Percentiles rank a stretch among this genome's conserved stretches.
phyloP scores from a whole-genome alignment of 30 jellyfish, hydroid and myxozoan genomes.

The Aurelia sp. region DNA sequence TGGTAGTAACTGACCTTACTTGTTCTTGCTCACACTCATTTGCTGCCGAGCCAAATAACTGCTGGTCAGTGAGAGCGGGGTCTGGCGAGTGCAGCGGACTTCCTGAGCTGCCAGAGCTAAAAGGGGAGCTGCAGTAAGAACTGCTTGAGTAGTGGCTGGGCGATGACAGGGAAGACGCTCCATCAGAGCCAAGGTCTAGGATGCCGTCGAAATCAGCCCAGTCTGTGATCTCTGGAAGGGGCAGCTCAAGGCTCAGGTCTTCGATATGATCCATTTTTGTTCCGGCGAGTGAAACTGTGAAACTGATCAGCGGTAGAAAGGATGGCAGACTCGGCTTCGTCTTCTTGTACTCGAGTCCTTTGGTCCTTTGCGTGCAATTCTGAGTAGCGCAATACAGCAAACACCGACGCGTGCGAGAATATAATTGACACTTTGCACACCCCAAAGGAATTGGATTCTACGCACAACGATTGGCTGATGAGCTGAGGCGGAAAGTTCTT shows the following conservation, averaged over 20 bases:
- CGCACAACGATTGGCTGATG: slow-evolving; percentile 62
- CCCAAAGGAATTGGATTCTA: slow-evolving; percentile 37
- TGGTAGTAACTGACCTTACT: slow-evolving; percentile 3
- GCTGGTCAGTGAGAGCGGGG: slow-evolving; percentile 72
- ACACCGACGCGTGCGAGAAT: slow-evolving; percentile 84
- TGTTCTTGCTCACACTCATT: not conserved
- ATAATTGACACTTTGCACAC: slow-evolving; percentile 79
- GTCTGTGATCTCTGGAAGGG: slow-evolving; percentile 77
- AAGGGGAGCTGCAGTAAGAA: slow-evolving; percentile 66
- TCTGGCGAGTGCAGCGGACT: slow-evolving; percentile 72
- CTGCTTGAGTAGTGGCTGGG: slow-evolving; percentile 69
- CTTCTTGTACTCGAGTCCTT: slow-evolving; percentile 6
- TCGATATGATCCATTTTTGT: slow-evolving; percentile 60
- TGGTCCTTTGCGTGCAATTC: slow-evolving; percentile 77
- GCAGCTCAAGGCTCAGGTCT: slow-evolving; percentile 63
- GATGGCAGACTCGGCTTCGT: not conserved
- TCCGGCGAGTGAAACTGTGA: not conserved
- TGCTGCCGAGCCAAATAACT: slow-evolving; percentile 34
- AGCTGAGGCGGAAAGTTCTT: slow-evolving; percentile 67
- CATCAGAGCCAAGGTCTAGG: slow-evolving; percentile 73
- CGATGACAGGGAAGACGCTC: slow-evolving; percentile 63
- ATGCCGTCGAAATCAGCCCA: slow-evolving; percentile 74
- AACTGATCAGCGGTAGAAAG: slow-evolving; percentile 60
- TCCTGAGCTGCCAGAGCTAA: slow-evolving; percentile 54
- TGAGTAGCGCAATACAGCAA: slow-evolving; percentile 67